These are phyloP conservation scores for Hystrix brachyura DNA, from an alignment of 2,113 vertebrate genomes.

Conservation along the genomic window DNA sequence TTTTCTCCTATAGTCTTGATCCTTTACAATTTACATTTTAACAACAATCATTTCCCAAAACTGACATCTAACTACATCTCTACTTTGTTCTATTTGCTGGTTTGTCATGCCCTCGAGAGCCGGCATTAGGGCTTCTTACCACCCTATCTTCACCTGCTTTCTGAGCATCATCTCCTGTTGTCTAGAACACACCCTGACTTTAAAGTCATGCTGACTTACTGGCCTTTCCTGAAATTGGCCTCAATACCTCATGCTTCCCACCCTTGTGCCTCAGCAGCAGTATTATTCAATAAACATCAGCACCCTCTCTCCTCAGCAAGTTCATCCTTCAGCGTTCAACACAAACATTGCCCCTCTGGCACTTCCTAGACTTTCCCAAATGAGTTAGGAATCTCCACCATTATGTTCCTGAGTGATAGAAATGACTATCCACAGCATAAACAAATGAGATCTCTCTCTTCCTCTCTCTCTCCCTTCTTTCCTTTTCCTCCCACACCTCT, in stretches of 20 bases:
- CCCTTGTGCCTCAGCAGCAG: neutral
- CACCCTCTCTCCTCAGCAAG: neutral
- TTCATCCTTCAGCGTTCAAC: neutral
- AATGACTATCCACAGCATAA: neutral
- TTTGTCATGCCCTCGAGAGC: neutral
- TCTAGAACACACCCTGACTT: neutral
- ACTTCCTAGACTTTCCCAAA: neutral
- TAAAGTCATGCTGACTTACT: neutral
- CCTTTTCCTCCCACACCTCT: fast-evolving
- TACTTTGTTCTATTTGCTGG: neutral
- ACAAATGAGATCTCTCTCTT: neutral
- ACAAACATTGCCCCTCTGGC: neutral
- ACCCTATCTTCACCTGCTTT: neutral
- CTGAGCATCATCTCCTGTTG: neutral
- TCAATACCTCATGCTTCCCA: neutral
- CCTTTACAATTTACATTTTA: neutral
- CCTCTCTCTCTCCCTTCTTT: neutral
- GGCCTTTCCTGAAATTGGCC: neutral
- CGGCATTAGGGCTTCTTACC: neutral
- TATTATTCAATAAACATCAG: no score
- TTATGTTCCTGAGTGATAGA: neutral
- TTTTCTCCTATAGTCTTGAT: neutral
- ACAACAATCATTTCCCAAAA: neutral
- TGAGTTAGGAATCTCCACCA: neutral
- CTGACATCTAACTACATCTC: neutral